phyloP scores from a whole-genome alignment of 2,797 vertebrate species.

The Luscinia megarhynchos region DNA sequence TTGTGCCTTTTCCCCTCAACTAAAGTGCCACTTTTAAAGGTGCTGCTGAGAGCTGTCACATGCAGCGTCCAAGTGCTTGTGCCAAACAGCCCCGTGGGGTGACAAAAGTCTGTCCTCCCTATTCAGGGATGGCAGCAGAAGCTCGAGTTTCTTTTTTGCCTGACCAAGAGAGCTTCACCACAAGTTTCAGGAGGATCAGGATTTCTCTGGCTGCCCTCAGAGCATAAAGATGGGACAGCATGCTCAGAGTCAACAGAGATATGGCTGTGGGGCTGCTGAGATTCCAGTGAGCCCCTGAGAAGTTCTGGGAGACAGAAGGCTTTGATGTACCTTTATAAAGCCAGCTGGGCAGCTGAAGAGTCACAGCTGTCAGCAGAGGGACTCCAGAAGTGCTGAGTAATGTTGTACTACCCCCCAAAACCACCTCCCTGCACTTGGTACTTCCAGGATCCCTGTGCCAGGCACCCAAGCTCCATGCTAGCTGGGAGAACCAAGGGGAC shows the following conservation, averaged over 20 bases:
- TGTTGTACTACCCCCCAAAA: not conserved
- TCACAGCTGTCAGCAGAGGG: not conserved
- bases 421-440: not conserved
- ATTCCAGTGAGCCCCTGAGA: not conserved
- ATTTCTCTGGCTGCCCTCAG: not conserved
- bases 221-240: not conserved
- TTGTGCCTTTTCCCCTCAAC: not conserved
- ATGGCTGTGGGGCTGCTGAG: not conserved
- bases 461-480: not conserved
- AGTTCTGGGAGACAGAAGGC: not conserved
- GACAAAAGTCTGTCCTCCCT: not conserved
- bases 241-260: not conserved
- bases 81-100: not conserved
- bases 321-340: not conserved
- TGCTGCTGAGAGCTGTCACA: not conserved
- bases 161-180: not conserved
- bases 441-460: not conserved
- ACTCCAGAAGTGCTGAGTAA: not conserved
- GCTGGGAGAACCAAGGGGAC: not conserved
- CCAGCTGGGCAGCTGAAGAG: not conserved
- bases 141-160: not conserved
- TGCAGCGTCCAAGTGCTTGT: not conserved
- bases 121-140: not conserved
- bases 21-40: not conserved
- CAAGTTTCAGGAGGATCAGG: not conserved